Evolutionary conservation across 2,113 vertebrate species (phyloP), one percentile per base, ranked within the genome.

Genomic region (Hystrix brachyura): DNA sequence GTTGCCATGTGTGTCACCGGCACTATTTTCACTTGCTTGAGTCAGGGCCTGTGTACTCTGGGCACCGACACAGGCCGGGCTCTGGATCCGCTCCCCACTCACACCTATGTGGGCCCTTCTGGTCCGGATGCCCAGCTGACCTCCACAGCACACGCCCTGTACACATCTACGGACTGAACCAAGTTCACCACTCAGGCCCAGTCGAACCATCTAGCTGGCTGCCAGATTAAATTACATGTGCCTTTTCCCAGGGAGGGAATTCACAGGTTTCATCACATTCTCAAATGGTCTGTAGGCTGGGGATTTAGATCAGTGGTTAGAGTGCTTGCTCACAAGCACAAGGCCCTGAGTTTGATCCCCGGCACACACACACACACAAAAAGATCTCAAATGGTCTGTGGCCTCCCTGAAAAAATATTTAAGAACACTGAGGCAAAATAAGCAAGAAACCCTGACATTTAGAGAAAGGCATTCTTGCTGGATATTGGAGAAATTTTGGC

Each of bases 1-100:
- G 10, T 14, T 38, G 5, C 21, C 3, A 3, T 27, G 17, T 21
- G 32, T 19, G 38, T 69, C 13, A 0, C 5, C 5, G 7, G 71
- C 14, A 32, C 83, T 79, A 29, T 90, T 90, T 90, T 74, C 57
- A 15, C 38, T 64, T 27, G n/a, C 53, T 65, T 2, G 5, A 13
- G 53, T 59, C 46, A 17, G n/a, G 43, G 48, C 64, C 80, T 1
- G 17, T 1, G 8, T 8, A 64, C 5, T 23, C 74, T 8, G 53
- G 55, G 51, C 55, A 9, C 18, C 0, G 21, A 71, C 55, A 71
- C 3, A 51, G 90, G 53, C 46, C 38, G 27, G 29, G 3, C 38
- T 85, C 74, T 46, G 78, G 78, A 76, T 34, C 27, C 1, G 27
- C n/a, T 51, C 62, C 65, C 80, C 2, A 34, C 5, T 72, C 27